Evolutionary conservation across 2,113 vertebrate species (phyloP).

Genomic region (Notiomystis cincta): DNA sequence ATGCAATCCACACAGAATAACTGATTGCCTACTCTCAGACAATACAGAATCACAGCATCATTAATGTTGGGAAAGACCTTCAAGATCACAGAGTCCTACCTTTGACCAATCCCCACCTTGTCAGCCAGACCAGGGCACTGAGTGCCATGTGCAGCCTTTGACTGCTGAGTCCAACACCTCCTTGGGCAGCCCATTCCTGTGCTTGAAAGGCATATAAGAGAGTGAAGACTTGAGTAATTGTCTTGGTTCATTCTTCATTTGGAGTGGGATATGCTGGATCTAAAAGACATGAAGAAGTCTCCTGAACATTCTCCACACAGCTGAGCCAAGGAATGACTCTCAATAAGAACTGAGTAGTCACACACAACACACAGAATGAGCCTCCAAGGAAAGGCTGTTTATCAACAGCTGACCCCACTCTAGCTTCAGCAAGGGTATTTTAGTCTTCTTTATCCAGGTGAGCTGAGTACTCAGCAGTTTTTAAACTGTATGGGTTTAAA

Average conservation of each 20-base stretch:
- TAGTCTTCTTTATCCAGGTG: neutral
- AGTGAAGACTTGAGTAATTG: neutral
- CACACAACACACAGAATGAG: rapidly evolving
- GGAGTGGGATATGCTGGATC: neutral
- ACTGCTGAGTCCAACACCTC: neutral
- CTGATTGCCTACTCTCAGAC: neutral
- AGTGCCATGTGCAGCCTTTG: neutral
- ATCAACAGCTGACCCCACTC: neutral
- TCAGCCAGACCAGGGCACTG: neutral
- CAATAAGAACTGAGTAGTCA: neutral
- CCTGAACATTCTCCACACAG: rapidly evolving
- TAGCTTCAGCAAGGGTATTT: neutral
- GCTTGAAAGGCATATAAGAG: neutral
- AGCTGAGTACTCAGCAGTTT: neutral
- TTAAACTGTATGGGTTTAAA: neutral
- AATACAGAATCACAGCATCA: neutral
- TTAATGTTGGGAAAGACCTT: neutral
- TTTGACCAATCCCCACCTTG: neutral
- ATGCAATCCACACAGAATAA: neutral
- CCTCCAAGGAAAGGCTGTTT: neutral
- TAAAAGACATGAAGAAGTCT: neutral
- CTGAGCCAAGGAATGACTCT: neutral
- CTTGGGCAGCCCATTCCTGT: neutral
- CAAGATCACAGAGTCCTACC: neutral
- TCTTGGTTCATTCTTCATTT: neutral